These are phyloP conservation scores for Halichoerus grypus DNA, from an alignment of 2,113 vertebrate genomes.

Conservation along the genomic window DNA sequence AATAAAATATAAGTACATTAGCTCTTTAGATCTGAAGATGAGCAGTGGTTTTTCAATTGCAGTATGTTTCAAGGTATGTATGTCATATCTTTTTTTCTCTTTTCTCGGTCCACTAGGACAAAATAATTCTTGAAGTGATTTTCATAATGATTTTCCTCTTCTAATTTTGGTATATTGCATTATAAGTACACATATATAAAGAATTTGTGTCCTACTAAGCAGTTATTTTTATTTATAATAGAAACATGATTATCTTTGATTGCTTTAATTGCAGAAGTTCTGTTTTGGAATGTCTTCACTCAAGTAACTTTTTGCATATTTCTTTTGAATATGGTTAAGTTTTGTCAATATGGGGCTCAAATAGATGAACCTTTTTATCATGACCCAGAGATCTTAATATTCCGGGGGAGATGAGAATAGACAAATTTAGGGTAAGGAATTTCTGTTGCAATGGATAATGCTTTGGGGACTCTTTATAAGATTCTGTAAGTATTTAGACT, in stretches of 20 bases:
- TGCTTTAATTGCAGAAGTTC: constrained; percentile 17
- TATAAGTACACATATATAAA: not conserved
- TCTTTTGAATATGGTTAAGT: not conserved
- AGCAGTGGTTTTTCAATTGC: not conserved
- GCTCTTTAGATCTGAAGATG: not conserved
- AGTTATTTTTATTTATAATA: not conserved
- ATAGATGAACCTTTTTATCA: not conserved
- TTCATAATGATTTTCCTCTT: not conserved
- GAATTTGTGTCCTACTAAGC: not conserved
- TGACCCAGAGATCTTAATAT: not conserved
- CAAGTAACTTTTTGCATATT: not conserved
- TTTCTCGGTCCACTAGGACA: not conserved
- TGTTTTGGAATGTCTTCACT: not conserved
- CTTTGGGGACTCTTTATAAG: not conserved
- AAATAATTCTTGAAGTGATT: not conserved
- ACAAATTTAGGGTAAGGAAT: not conserved
- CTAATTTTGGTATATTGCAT: not conserved
- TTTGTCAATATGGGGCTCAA: not conserved
- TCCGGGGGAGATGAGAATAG: not conserved
- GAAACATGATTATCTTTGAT: not conserved
- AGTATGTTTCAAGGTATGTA: not conserved
- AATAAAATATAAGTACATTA: constrained; percentile 31
- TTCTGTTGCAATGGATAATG: not conserved
- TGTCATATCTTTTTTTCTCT: not conserved
- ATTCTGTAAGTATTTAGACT: constrained; percentile 23